These are phyloP conservation scores for Oryzias woworae DNA, from an alignment of 2,113 vertebrate species.

Conservation along the genomic window DNA sequence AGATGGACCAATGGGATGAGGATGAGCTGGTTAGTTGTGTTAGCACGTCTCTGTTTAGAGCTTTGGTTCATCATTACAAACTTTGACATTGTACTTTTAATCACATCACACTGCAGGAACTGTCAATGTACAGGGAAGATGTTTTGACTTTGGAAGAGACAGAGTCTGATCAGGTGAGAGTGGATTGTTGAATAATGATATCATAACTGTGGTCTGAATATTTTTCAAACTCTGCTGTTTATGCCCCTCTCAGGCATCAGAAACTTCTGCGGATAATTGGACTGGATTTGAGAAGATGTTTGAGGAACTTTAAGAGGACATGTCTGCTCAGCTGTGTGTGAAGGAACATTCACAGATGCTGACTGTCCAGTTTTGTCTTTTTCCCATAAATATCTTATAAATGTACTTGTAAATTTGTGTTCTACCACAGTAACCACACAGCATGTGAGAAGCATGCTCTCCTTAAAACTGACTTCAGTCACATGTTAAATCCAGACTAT, in stretches of 20 bases:
- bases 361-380: neutral
- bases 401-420: neutral
- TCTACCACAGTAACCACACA: too few relatives aligned
- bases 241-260: conserved; percentile 35
- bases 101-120: conserved; percentile 28
- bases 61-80: too few relatives aligned
- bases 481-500: too few relatives aligned
- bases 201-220: neutral
- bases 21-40: conserved; percentile 45
- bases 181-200: neutral
- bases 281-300: conserved; percentile 1
- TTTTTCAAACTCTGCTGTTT: neutral
- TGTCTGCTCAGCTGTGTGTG: neutral
- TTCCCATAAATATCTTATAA: neutral
- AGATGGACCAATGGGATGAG: conserved; percentile 27
- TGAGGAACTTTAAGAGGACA: neutral
- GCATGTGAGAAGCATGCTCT: too few relatives aligned
- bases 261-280: conserved; percentile 49
- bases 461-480: too few relatives aligned
- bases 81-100: neutral
- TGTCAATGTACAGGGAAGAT: conserved; percentile 19
- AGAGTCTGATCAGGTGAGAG: conserved; percentile 64
- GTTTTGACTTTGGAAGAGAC: neutral
- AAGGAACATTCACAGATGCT: neutral
- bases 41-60: neutral